Base-by-base conservation (phyloP, 2,888 invertebrate species). In the Hydrotaea cyrtoneurina region DNA sequence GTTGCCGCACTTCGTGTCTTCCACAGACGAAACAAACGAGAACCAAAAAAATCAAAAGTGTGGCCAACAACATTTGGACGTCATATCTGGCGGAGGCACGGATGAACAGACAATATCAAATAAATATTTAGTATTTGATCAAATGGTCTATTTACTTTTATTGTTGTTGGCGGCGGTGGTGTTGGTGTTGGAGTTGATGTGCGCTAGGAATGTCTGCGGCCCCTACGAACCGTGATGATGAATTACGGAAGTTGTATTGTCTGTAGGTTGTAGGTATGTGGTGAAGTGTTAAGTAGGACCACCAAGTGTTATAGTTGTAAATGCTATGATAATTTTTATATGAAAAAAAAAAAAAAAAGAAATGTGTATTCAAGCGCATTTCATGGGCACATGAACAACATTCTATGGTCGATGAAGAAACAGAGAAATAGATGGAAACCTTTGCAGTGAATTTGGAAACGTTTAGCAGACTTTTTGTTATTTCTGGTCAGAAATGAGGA, bases 161-260 rank as follows among this genome's bases (percentile, higher is more conserved):
- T 36, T 71, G 46, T 50, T 50, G 23, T 26, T 71, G n/a, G 19
- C 17, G 39, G 5, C 13, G n/a, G 4, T 31, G 39, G 39, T 10
- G 11, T 1, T 39, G 39, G 39, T 39, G 31, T 31, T 7, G 39
- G 39, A 69, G 5, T 23, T 46, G 19, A 36, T 59, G 13, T 50
- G 69, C 57, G 46, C 55, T 82, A 77, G 39, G 39, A 64, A 64
- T 64, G 64, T 39, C 39, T 64, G 19, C 71, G 31, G n/a, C 15
- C n/a, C 2, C 50, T 59, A 31, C n/a, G 21, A 57, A 59, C 13
- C 53, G 50, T 50, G 50, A 57, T 57, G 66, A 72, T 79, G 46
- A 57, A 83, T 76, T 75, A 79, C 72, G 82, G 72, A 83, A 79
- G 82, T 83, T 79, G 21, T 50, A 62, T 43, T 73, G 76, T 53